These are phyloP conservation scores for Andrena marginata DNA, from an alignment of 2,888 invertebrate species.

Conservation along the genomic window DNA sequence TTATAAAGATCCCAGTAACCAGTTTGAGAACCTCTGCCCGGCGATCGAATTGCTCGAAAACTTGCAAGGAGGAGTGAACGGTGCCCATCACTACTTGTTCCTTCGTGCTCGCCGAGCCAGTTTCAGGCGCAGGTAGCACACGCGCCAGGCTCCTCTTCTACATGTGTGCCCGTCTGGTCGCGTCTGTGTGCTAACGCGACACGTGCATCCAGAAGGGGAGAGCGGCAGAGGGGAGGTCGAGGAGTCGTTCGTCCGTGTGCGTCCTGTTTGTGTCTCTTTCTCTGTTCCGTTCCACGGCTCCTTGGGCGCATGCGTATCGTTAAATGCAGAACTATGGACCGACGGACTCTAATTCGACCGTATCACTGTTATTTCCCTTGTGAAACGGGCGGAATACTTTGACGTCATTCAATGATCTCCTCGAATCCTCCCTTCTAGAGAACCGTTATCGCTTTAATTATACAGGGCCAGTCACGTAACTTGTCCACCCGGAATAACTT, in stretches of 20 bases:
- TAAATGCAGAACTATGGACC: constrained; percentile 25
- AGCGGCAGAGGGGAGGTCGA: not conserved
- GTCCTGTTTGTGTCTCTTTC: constrained; percentile 43
- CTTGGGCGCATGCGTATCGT: constrained; percentile 52
- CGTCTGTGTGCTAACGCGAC: constrained; percentile 21
- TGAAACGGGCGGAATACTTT: not conserved
- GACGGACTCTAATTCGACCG: constrained; percentile 12
- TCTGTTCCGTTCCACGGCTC: constrained; percentile 35
- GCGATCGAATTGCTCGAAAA: constrained; percentile 8
- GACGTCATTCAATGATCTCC: no score
- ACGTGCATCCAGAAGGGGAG: constrained; percentile 29
- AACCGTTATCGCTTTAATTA: no score
- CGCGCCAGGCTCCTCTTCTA: constrained; percentile 40
- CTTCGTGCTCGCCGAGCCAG: constrained; percentile 73
- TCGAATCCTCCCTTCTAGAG: no score
- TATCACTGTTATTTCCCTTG: constrained; percentile 1
- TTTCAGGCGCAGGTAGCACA: constrained; percentile 75
- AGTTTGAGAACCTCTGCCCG: constrained; percentile 6
- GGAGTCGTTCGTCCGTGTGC: constrained; percentile 6
- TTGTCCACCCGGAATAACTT: no score
- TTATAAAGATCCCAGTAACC: not conserved
- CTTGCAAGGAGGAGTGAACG: constrained; percentile 6
- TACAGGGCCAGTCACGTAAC: no score
- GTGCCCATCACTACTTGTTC: constrained; percentile 56
- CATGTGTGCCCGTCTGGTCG: constrained; percentile 13